Conservation (phyloP, 1,140 invertebrate species). For the Colletes gigas region DNA sequence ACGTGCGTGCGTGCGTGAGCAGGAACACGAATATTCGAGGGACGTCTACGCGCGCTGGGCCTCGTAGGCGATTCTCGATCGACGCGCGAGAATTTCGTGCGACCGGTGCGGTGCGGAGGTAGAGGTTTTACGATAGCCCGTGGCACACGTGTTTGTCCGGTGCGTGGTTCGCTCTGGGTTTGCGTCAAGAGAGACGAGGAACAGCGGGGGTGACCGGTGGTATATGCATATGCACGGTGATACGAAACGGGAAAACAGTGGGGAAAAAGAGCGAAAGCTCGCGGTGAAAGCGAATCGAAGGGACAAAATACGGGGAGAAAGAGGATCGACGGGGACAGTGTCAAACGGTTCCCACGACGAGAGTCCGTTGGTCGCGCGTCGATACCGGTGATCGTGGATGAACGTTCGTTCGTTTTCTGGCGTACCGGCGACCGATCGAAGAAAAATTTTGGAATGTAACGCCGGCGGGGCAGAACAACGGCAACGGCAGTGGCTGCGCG, state of each 20-base stretch:
- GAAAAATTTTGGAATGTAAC: constrained; percentile 28
- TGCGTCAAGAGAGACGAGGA: neutral
- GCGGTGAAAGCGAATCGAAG: constrained; percentile 8
- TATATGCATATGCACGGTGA: constrained; percentile 38
- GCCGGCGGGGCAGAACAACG: constrained; percentile 6
- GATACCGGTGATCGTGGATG: constrained; percentile 42
- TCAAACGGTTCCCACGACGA: constrained; percentile 5
- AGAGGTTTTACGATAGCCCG: neutral
- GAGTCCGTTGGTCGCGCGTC: constrained; percentile 4
- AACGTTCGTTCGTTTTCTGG: constrained; percentile 17
- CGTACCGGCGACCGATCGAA: constrained; percentile 15
- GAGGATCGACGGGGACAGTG: constrained; percentile 17
- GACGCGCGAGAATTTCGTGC: constrained; percentile 21
- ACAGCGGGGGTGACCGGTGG: constrained; percentile 14
- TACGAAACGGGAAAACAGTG: constrained; percentile 36
- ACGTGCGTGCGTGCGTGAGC: constrained; percentile 25
- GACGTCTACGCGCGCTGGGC: constrained; percentile 5
- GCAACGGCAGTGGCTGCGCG: constrained; percentile 31
- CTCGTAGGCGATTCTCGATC: constrained; percentile 24
- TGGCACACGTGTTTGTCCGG: constrained; percentile 4
- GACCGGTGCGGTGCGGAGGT: constrained; percentile 1
- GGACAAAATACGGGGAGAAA: constrained; percentile 13
- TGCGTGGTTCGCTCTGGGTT: neutral
- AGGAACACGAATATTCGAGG: constrained; percentile 18
- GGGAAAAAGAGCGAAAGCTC: constrained; percentile 32